A percentile compares a stretch with the other conserved stretches of the same genome.
Conservation (phyloP, 2,888 invertebrate species). For the Polymixis flavicincta region DNA sequence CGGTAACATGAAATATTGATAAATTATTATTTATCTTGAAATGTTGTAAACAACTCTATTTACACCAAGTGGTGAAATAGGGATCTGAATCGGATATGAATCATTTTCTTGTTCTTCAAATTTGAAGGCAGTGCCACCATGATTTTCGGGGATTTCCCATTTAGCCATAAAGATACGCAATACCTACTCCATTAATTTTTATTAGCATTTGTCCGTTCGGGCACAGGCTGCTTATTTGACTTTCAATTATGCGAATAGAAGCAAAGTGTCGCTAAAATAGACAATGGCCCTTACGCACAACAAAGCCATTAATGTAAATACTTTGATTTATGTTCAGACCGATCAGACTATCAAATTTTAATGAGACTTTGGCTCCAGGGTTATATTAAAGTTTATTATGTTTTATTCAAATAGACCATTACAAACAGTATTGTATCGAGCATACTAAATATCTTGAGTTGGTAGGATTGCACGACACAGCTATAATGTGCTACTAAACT, state of each 20-base stretch:
- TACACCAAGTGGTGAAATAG: neutral
- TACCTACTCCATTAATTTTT: constrained; percentile 24
- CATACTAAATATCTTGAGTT: constrained; percentile 23
- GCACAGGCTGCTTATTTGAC: neutral
- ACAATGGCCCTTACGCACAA: constrained; percentile 23
- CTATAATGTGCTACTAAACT: constrained; percentile 21
- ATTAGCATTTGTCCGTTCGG: constrained; percentile 16
- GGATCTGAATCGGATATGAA: neutral
- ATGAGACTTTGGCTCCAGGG: constrained; percentile 25
- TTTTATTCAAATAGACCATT: constrained; percentile 36
- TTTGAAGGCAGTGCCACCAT: neutral
- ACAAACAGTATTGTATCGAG: constrained; percentile 29
- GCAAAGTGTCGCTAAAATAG: constrained; percentile 15
- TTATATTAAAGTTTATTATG: constrained; percentile 12
- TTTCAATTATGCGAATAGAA: constrained; percentile 5
- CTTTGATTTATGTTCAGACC: constrained; percentile 21
- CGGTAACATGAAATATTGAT: neutral
- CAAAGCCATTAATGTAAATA: constrained; percentile 40
- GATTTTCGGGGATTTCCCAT: neutral
- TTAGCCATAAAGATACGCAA: neutral
- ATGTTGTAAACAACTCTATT: neutral
- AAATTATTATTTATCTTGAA: neutral
- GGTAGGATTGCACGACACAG: constrained; percentile 10
- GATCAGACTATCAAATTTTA: constrained; percentile 25
- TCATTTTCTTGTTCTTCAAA: neutral